Evolutionary conservation across 2,888 invertebrate species (phyloP), one percentile per base, ranked within the genome.

Genomic region (Adelphocoris suturalis): DNA sequence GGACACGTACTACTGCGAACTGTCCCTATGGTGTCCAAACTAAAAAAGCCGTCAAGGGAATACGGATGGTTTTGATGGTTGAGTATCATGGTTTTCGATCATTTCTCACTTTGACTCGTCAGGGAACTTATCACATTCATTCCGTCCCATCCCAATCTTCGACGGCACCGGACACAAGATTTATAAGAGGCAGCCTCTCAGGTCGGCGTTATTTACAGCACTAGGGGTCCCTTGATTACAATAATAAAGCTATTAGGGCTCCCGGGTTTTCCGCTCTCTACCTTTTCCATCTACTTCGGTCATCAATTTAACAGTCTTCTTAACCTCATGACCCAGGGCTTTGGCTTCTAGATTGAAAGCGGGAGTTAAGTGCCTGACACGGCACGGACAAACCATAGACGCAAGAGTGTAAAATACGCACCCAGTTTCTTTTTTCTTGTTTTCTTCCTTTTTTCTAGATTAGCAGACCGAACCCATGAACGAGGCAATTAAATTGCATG

Each of bases 191-290:
- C 27, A 19, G 19, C 27, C 68, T 27, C 27, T 23, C 68, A 19
- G 78, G 78, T 78, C 78, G 46, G 47, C 55, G 55, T 57, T 85
- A 85, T 85, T 85, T 85, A 85, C 61, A 61, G 61, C 85, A n/a
- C 85, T 61, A 19, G 27, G 46, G n/a, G 47, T 16, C 85, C 85
- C 61, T 55, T 85, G 85, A 85, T 85, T 85, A 85, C 85, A 85
- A 85, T 85, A 85, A 85, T 85, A 85, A 85, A 85, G 85, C 85
- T 85, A 85, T 85, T 85, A 85, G 46, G 61, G 57, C 61, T 85
- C 85, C 85, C 78, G 78, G 47, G 47, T 47, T 47, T 47, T 78
- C 19, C 68, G 78, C 78, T 78, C 78, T 46, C 28, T 46, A 46
- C 46, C n/a, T 37, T 28, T 82, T 19, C 85, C 85, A 85, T 19